Evolutionary conservation across 1,140 invertebrate species (phyloP).

Genomic region (Lerema accius): DNA sequence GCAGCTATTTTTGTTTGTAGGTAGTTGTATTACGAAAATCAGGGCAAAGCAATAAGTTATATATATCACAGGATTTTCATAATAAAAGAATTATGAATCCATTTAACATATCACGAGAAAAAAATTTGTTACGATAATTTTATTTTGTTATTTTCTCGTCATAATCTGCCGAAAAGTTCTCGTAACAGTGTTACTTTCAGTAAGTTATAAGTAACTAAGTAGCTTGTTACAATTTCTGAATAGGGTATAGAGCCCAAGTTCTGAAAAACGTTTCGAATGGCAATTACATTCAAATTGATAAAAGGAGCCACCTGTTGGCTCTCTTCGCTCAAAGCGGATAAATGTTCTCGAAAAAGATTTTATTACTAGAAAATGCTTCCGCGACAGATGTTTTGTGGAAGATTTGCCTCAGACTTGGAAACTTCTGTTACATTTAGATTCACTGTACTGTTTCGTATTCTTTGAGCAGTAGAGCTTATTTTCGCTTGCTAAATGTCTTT

Average conservation of each 20-base stretch:
- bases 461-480: constrained; percentile 37
- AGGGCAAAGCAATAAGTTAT: too few species aligned
- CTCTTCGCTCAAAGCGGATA: constrained; percentile 46
- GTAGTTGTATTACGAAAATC: too few species aligned
- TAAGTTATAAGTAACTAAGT: constrained; percentile 46
- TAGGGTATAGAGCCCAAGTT: constrained; percentile 37
- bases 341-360: constrained; percentile 75
- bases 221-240: constrained; percentile 37
- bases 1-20: too few species aligned
- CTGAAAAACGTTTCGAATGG: constrained; percentile 52
- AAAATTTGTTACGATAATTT: too few species aligned
- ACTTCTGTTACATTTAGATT: constrained; percentile 58
- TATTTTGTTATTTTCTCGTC: neutral
- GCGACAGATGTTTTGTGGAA: constrained; percentile 69
- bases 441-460: constrained; percentile 44
- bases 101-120: too few species aligned
- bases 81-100: too few species aligned
- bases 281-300: constrained; percentile 72
- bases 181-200: constrained; percentile 15
- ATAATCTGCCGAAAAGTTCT: constrained; percentile 15
- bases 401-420: constrained; percentile 58
- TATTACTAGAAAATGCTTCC: constrained; percentile 64
- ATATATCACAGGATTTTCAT: too few species aligned
- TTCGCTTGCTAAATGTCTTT: constrained; percentile 38
- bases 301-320: constrained; percentile 75